A percentile compares a stretch with the other conserved stretches of the same genome.
Conservation (phyloP, 2,888 invertebrate genomes). For the Agriopis aurantiaria region DNA sequence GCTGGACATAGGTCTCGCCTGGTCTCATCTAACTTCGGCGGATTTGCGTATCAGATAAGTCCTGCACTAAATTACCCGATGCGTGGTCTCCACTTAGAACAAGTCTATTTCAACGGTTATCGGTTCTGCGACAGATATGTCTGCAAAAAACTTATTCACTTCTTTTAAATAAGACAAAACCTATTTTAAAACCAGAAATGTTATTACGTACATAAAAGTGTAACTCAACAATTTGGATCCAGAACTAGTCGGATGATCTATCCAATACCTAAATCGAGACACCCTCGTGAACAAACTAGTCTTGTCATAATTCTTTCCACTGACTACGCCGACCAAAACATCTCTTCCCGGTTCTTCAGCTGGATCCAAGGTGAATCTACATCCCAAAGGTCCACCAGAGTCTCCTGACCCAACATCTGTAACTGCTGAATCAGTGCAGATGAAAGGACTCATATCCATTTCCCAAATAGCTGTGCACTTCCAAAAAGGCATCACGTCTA, state of each 20-base stretch:
- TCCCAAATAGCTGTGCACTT: constrained; percentile 65
- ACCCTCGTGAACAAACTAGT: constrained; percentile 61
- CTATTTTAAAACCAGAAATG: constrained; percentile 17
- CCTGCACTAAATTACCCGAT: too few species aligned
- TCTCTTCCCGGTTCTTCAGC: constrained; percentile 49
- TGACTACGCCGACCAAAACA: constrained; percentile 67
- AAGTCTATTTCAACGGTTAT: too few species aligned
- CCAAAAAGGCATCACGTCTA: constrained; percentile 54
- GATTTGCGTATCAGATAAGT: too few species aligned
- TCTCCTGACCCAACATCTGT: constrained; percentile 66
- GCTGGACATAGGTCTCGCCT: too few species aligned
- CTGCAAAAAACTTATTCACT: too few species aligned
- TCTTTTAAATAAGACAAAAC: constrained; percentile 4
- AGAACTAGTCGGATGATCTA: not conserved
- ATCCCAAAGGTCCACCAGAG: constrained; percentile 72
- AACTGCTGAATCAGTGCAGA: constrained; percentile 60
- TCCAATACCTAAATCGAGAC: constrained; percentile 38
- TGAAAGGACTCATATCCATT: constrained; percentile 62
- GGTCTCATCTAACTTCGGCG: too few species aligned
- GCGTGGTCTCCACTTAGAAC: too few species aligned
- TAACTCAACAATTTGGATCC: not conserved
- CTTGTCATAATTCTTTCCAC: constrained; percentile 70
- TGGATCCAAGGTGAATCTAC: constrained; percentile 56
- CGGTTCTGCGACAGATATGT: too few species aligned
- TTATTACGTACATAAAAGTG: not conserved